Conservation (phyloP, 2,113 vertebrate genomes). For the Dascyllus trimaculatus region DNA sequence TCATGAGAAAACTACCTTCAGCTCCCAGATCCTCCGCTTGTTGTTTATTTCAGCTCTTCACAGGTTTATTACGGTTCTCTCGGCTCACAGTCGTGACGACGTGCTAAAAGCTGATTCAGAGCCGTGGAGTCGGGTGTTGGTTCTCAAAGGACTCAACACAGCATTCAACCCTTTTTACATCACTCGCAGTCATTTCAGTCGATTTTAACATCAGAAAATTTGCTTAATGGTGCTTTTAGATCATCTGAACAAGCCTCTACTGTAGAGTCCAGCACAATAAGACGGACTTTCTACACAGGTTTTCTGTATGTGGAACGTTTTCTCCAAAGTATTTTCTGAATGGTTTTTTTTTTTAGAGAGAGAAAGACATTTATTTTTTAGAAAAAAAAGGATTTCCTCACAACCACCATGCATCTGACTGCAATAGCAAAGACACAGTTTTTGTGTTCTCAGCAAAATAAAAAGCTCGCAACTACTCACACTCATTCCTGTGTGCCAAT, state of each 20-base stretch:
- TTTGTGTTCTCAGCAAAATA: constrained; percentile 76
- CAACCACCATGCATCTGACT: constrained; percentile 89
- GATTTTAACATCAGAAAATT: background rate
- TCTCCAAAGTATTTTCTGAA: constrained; percentile 32
- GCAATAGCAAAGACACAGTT: constrained; percentile 84
- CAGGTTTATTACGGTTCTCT: background rate
- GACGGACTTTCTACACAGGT: constrained; percentile 52
- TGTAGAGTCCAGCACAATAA: constrained; percentile 30
- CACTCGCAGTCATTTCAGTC: no score
- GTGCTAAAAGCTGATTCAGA: background rate
- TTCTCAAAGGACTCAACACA: background rate
- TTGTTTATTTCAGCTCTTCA: no score
- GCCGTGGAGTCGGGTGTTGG: background rate
- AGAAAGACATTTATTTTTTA: constrained; percentile 83
- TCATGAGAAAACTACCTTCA: no score
- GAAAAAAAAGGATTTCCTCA: constrained; percentile 73
- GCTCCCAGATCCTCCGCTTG: background rate
- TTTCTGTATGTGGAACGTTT: constrained; percentile 34
- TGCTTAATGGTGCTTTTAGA: constrained; percentile 20
- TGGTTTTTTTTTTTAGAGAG: constrained; percentile 51
- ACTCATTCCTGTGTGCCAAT: constrained; percentile 84
- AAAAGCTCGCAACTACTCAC: constrained; percentile 76
- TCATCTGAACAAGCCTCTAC: background rate
- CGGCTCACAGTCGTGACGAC: background rate
- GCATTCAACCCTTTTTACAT: background rate